phyloP scores from a whole-genome alignment of 2,113 vertebrate genomes.

The Lepisosteus oculatus region DNA sequence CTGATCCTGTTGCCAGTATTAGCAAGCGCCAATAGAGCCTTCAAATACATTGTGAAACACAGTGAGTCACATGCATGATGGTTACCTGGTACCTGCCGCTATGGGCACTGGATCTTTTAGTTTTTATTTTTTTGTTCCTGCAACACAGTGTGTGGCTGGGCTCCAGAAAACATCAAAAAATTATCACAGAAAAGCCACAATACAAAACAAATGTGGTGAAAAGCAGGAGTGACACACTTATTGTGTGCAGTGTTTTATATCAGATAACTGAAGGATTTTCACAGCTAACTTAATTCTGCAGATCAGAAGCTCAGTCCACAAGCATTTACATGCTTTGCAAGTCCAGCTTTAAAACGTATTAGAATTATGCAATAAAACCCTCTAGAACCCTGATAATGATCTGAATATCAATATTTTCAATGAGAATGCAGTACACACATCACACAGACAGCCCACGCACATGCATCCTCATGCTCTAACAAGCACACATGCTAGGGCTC shows the following conservation, averaged over 20 bases:
- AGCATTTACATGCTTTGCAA: slow-evolving; percentile 42
- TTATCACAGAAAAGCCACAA: neutral
- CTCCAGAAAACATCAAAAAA: slow-evolving; percentile 12
- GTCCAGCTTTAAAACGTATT: slow-evolving; percentile 28
- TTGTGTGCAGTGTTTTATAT: slow-evolving; percentile 33
- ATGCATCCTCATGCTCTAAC: slow-evolving; percentile 22
- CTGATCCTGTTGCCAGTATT: slow-evolving; percentile 27
- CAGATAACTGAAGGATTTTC: slow-evolving; percentile 48
- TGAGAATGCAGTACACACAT: slow-evolving; percentile 9
- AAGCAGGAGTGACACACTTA: slow-evolving; percentile 5
- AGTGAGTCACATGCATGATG: slow-evolving; percentile 10
- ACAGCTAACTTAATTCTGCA: slow-evolving; percentile 47
- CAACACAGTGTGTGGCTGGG: neutral
- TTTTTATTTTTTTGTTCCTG: neutral
- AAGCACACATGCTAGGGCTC: slow-evolving; percentile 28
- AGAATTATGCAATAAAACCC: slow-evolving; percentile 30
- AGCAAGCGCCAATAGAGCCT: slow-evolving; percentile 43
- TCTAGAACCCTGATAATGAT: slow-evolving; percentile 33
- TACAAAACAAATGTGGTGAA: neutral
- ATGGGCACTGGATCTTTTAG: slow-evolving; percentile 18
- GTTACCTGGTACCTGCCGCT: slow-evolving; percentile 19
- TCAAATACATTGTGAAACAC: slow-evolving; percentile 40
- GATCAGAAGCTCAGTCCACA: slow-evolving; percentile 48
- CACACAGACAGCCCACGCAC: slow-evolving; percentile 14
- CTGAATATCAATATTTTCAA: slow-evolving; percentile 42